A percentile compares a stretch with the other conserved stretches of the same genome.
phyloP scores from a whole-genome alignment of 2,888 invertebrate species.

The Sphaerophoria rueppellii region DNA sequence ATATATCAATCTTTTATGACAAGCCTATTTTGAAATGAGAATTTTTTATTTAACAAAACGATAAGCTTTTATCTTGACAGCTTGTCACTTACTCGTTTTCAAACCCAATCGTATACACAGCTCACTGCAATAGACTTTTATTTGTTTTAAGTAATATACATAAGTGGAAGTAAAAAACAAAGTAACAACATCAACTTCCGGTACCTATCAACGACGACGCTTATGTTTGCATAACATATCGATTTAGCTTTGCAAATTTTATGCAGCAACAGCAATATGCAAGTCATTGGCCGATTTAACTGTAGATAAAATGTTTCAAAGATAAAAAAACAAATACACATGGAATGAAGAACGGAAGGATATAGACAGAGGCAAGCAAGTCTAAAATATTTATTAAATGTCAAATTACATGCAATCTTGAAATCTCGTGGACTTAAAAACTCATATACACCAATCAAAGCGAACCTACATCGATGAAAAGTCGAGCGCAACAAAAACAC shows the following conservation, averaged over 20 bases:
- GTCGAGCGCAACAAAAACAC: conserved; percentile 1
- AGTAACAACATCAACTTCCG: neutral
- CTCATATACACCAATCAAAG: neutral
- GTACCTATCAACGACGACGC: neutral
- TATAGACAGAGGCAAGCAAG: conserved; percentile 10
- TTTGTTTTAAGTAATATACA: neutral
- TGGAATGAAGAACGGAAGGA: neutral
- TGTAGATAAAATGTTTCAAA: conserved; percentile 31
- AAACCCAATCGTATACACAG: neutral
- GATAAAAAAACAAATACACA: conserved; percentile 8
- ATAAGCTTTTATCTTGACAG: conserved; percentile 8
- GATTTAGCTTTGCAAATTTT: conserved; percentile 42
- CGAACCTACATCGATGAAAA: neutral
- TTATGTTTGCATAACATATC: conserved; percentile 40
- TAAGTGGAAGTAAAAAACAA: neutral
- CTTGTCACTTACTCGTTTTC: neutral
- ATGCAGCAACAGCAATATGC: neutral
- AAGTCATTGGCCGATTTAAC: conserved; percentile 33
- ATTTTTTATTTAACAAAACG: too few relatives aligned
- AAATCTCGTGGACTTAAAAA: conserved; percentile 41
- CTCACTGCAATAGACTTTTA: neutral
- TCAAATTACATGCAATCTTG: conserved; percentile 68
- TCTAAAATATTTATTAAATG: conserved; percentile 66
- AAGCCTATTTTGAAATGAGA: too few relatives aligned
- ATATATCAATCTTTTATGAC: too few relatives aligned